A percentile compares a stretch with the other conserved stretches of the same genome.
phyloP scores from a whole-genome alignment of 2,113 vertebrate genomes.

The Callospermophilus lateralis region DNA sequence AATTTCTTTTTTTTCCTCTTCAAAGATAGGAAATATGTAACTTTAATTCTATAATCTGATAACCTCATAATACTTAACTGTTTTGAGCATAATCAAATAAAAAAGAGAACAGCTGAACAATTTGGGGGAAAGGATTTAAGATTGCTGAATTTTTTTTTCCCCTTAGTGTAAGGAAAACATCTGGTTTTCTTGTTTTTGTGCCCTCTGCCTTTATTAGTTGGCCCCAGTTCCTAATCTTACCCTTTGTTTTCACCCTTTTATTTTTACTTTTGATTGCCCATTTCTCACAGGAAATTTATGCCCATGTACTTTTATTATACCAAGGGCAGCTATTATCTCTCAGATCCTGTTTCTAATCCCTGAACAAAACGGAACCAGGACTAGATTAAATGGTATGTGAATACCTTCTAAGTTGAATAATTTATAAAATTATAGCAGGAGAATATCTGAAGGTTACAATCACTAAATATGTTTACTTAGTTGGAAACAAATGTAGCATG shows the following conservation, averaged over 20 bases:
- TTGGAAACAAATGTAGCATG: conserved; percentile 13
- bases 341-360: conserved; percentile 79
- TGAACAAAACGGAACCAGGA: conserved; percentile 77
- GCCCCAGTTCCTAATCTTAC: conserved; percentile 60
- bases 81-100: not conserved
- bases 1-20: not conserved
- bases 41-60: not conserved
- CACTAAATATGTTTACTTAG: conserved; percentile 28
- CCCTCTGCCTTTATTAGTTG: conserved; percentile 64
- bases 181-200: conserved; percentile 59
- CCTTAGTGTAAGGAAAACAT: conserved; percentile 31
- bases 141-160: not conserved
- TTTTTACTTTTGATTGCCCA: conserved; percentile 74
- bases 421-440: conserved; percentile 63
- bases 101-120: not conserved
- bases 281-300: conserved; percentile 80
- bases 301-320: conserved; percentile 73
- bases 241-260: conserved; percentile 70
- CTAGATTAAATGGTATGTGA: conserved; percentile 81
- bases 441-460: conserved; percentile 26
- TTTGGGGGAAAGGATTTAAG: not conserved
- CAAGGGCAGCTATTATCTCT: conserved; percentile 78
- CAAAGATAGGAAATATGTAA: not conserved
- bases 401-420: conserved; percentile 67
- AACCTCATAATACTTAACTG: not conserved